Percentiles rank a stretch among this genome's conserved stretches.
phyloP scores from a whole-genome alignment of 2,888 invertebrate genomes.

The Biston betularia region DNA sequence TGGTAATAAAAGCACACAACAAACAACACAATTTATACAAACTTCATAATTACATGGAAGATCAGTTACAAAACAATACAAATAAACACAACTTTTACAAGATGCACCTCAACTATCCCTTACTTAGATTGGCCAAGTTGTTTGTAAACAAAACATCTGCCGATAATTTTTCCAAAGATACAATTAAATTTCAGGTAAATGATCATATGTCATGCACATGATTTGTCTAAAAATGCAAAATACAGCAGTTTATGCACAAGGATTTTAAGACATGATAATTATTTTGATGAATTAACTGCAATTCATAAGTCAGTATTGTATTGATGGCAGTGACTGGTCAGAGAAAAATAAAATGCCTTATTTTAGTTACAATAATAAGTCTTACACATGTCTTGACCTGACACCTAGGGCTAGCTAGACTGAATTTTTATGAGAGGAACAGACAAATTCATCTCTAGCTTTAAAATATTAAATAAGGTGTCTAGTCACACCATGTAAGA shows the following conservation, averaged over 20 bases:
- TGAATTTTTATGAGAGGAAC: too few relatives aligned
- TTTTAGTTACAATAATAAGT: conserved; percentile 19
- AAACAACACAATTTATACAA: conserved; percentile 27
- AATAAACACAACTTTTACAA: neutral
- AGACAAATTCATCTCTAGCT: too few relatives aligned
- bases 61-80: conserved; percentile 11
- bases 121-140: neutral
- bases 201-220: neutral
- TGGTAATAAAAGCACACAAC: conserved; percentile 52
- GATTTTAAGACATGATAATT: neutral
- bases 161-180: neutral
- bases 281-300: neutral
- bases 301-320: neutral
- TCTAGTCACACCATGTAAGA: neutral
- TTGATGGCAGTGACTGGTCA: conserved; percentile 39
- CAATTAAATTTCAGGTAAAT: too few relatives aligned
- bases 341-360: conserved; percentile 41
- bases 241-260: neutral
- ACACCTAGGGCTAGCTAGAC: too few relatives aligned
- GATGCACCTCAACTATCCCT: neutral
- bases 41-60: conserved; percentile 20
- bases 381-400: too few relatives aligned
- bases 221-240: neutral
- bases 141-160: too few relatives aligned
- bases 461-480: too few relatives aligned